These are phyloP conservation scores for Eulemur rubriventer DNA, from an alignment of 2,797 vertebrate species.

Conservation along the genomic window DNA sequence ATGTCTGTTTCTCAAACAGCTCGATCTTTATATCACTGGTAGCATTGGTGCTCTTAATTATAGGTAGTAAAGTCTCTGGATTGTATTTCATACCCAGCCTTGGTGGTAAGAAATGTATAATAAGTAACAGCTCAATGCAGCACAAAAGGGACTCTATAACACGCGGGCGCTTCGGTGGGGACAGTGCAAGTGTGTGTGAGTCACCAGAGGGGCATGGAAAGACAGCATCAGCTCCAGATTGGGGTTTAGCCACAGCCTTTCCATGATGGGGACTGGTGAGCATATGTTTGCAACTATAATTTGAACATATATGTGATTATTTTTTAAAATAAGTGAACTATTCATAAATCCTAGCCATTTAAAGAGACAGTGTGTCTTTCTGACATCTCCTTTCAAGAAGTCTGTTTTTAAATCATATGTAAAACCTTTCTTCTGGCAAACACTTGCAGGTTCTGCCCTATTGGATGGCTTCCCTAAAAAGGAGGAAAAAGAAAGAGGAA, in stretches of 20 bases:
- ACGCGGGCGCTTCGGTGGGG: conserved; percentile 71
- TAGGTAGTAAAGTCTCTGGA: conserved; percentile 83
- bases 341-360: conserved; percentile 83
- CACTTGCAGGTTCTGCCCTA: conserved; percentile 49
- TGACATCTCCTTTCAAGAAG: conserved; percentile 80
- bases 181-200: conserved; percentile 55
- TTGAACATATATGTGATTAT: conserved; percentile 81
- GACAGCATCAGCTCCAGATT: background rate
- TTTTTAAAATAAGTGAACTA: conserved; percentile 83
- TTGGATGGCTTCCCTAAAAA: conserved; percentile 65
- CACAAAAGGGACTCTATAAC: conserved; percentile 79
- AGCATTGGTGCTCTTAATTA: conserved; percentile 82
- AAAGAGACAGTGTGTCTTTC: conserved; percentile 84
- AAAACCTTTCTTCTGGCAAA: conserved; percentile 78
- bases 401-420: conserved; percentile 82
- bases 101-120: conserved; percentile 81
- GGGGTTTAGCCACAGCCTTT: conserved; percentile 73
- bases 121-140: conserved; percentile 80
- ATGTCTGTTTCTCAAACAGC: conserved; percentile 82
- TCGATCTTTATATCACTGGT: conserved; percentile 82
- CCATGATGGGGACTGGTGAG: conserved; percentile 69
- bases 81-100: conserved; percentile 82
- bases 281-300: conserved; percentile 63
- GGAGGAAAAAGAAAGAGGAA: background rate
- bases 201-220: conserved; percentile 56